phyloP scores from a whole-genome alignment of 2,797 vertebrate species.

The Fundulus diaphanus region DNA sequence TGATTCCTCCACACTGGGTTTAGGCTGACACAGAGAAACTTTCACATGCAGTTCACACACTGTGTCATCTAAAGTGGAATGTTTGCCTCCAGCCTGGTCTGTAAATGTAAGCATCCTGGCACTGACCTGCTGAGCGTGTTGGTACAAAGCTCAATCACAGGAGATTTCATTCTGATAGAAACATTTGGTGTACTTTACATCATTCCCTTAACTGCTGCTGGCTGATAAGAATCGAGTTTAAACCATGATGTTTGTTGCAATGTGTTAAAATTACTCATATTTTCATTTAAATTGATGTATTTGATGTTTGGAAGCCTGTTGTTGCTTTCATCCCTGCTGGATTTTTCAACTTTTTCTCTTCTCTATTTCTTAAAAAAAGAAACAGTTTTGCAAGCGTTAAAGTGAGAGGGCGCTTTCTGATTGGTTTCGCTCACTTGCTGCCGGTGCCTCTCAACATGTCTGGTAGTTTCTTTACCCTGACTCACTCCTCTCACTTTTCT shows the following conservation, averaged over 20 bases:
- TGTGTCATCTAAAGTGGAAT: conserved; percentile 57
- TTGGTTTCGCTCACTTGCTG: conserved; percentile 2
- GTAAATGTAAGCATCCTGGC: conserved; percentile 60
- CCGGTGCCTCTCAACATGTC: conserved; percentile 5
- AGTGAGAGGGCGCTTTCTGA: background rate
- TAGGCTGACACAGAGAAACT: background rate
- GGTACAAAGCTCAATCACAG: conserved; percentile 53
- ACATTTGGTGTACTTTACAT: conserved; percentile 46
- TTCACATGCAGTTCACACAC: conserved; percentile 24
- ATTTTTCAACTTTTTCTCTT: conserved; percentile 1
- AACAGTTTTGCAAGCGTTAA: background rate
- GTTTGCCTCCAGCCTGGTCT: conserved; percentile 64
- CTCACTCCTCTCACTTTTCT: conserved; percentile 13
- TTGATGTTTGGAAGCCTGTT: background rate
- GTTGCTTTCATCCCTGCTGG: background rate
- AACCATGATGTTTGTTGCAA: conserved; percentile 2
- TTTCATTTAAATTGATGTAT: background rate
- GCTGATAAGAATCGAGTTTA: conserved; percentile 11
- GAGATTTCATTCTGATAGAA: conserved; percentile 47
- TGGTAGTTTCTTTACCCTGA: conserved; percentile 5
- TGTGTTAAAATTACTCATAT: background rate
- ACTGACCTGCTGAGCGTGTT: conserved; percentile 60
- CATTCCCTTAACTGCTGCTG: conserved; percentile 21
- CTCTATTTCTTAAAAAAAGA: background rate
- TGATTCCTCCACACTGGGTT: background rate